A percentile compares a stretch with the other conserved stretches of the same genome.
Conservation (phyloP, 2,888 invertebrate species). For the Ptilodon capucinus region DNA sequence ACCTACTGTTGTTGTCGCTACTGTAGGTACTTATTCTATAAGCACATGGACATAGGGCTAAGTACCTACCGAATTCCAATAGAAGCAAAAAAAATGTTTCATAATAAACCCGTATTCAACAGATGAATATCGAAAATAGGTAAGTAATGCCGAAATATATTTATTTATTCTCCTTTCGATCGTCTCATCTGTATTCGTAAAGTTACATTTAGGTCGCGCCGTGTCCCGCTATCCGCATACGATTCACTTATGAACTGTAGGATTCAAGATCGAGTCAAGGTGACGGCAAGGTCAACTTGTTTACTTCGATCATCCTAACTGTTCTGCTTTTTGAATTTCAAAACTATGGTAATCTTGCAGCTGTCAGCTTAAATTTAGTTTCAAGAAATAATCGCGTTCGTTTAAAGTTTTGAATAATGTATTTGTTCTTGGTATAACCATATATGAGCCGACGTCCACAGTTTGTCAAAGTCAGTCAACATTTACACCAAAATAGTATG, state of each 20-base stretch:
- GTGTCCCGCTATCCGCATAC: constrained; percentile 38
- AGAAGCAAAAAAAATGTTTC: constrained; percentile 1
- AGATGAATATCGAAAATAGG: constrained; percentile 16
- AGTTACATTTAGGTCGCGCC: constrained; percentile 41
- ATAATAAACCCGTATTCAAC: constrained; percentile 9
- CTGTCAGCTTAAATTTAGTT: constrained; percentile 37
- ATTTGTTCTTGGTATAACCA: no score
- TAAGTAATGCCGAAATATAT: constrained; percentile 32
- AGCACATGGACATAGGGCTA: no score
- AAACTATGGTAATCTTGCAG: constrained; percentile 60
- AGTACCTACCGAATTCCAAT: no score
- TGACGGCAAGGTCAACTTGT: constrained; percentile 64
- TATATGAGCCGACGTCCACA: no score
- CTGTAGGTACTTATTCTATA: no score
- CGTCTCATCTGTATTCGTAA: constrained; percentile 50
- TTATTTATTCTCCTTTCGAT: constrained; percentile 27
- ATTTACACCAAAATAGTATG: no score
- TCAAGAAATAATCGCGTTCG: constrained; percentile 28
- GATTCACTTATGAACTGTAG: constrained; percentile 26
- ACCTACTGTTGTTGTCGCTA: no score
- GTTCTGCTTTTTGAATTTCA: constrained; percentile 57
- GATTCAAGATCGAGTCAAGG: constrained; percentile 43
- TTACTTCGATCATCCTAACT: constrained; percentile 52
- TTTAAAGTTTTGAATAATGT: constrained; percentile 1
- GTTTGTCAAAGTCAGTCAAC: no score